These are phyloP conservation scores for Anthopleura sola DNA, from an alignment of 64 coral and sea anemone species.

Conservation along the genomic window DNA sequence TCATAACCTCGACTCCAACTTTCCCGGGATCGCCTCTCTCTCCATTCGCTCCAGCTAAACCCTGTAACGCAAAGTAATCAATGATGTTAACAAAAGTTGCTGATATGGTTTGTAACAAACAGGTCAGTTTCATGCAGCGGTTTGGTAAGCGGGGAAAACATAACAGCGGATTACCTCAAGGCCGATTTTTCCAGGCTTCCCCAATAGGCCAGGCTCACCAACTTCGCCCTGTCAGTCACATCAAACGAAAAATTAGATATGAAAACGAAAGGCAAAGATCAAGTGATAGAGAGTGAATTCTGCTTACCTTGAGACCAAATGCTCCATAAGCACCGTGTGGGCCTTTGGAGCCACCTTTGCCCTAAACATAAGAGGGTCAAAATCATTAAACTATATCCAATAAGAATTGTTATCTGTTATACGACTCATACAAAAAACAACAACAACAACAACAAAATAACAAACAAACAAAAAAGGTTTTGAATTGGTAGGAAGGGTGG, in stretches of 20 bases:
- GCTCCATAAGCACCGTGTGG: background rate
- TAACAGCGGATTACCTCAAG: slow-evolving; percentile 19
- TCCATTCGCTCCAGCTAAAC: slow-evolving; percentile 32
- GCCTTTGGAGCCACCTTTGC: background rate
- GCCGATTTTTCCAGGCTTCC: slow-evolving; percentile 41
- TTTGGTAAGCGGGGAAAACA: background rate
- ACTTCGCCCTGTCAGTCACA: slow-evolving; percentile 36
- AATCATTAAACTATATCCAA: background rate
- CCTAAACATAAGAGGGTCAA: background rate
- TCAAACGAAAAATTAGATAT: background rate
- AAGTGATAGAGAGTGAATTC: background rate
- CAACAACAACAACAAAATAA: no score
- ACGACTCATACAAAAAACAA: no score
- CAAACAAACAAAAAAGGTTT: no score
- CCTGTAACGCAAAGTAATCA: slow-evolving; percentile 28
- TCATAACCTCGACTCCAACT: slow-evolving; percentile 30
- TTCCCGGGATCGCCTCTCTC: slow-evolving; percentile 28
- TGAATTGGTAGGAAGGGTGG: no score
- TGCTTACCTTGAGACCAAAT: background rate
- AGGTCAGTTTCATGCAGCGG: background rate
- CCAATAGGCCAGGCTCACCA: slow-evolving; percentile 32
- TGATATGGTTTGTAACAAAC: no score
- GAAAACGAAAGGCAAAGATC: background rate
- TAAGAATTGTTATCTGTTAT: background rate
- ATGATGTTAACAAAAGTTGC: background rate